These are phyloP conservation scores for Triops cancriformis DNA, from an alignment of 1,140 invertebrate genomes.

Conservation along the genomic window DNA sequence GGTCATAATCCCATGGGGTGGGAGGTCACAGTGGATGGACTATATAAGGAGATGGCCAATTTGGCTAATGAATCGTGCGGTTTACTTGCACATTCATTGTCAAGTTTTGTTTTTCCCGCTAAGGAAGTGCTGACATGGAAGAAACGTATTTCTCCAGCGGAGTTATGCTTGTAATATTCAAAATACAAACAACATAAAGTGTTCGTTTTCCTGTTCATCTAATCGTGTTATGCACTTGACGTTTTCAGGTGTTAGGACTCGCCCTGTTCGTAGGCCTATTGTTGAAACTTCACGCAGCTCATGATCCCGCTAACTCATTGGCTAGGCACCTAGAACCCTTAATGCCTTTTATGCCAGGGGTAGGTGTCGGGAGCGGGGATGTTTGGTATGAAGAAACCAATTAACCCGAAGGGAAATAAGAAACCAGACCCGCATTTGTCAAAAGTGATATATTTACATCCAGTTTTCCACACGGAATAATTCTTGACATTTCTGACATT, in stretches of 20 bases:
- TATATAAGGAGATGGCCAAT: too few relatives aligned
- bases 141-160: too few relatives aligned
- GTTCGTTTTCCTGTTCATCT: too few relatives aligned
- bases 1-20: too few relatives aligned
- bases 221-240: not conserved
- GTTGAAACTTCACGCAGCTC: not conserved
- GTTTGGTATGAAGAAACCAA: not conserved
- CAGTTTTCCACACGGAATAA: too few relatives aligned
- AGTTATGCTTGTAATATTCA: not conserved
- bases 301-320: not conserved
- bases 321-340: not conserved
- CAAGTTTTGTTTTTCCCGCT: too few relatives aligned
- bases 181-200: too few relatives aligned
- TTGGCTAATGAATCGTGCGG: too few relatives aligned
- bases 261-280: not conserved
- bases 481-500: too few relatives aligned
- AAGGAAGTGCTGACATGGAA: too few relatives aligned
- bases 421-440: not conserved
- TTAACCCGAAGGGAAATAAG: not conserved
- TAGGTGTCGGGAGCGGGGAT: not conserved
- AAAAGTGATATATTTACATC: not conserved
- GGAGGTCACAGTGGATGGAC: too few relatives aligned
- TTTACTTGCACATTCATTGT: too few relatives aligned
- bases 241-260: not conserved
- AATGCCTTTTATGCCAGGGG: not conserved